Base-by-base conservation (phyloP, 2,888 invertebrate genomes). In the Acrobasis repandana region DNA sequence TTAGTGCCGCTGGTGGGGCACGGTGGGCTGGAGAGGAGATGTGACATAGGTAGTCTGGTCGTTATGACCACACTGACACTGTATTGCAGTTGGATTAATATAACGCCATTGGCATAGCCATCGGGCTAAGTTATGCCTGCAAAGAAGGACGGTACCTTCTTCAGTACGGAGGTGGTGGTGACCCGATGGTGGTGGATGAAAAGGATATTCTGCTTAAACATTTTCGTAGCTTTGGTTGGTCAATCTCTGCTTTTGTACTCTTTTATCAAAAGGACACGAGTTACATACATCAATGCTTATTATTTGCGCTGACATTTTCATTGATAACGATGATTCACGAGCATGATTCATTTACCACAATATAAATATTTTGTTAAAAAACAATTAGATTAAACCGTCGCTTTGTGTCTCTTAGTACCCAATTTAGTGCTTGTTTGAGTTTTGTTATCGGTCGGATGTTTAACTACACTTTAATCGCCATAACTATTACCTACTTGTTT, bases 251-350 rank as follows among this genome's bases (percentile, higher is more conserved):
- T 8, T 28, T 28, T 11, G 11, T 11, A 38, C 36, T 8, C n/a
- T 36, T 10, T 54, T 54, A 54, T 54, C 54, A 16, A 38, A 33
- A 11, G 15, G 38, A 38, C 54, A 38, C 54, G 38, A 20, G 36
- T 20, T 34, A 15, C 43, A 38, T 20, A 54, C 38, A 54, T 54
- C 54, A 54, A 38, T 43, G 18, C 38, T 48, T 63, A 38, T 58
- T 61, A 58, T 60, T 56, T 38, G 59, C 20, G 34, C 48, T 57
- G 36, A 58, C 54, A 61, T 56, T 50, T 54, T 16, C 56, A 59
- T 65, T 43, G 63, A 66, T 63, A 56, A 58, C 47, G 18, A 48
- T 66, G 66, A 64, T 16, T 65, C 63, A 64, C 11, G 18, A 20
- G 3, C 18, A 47, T 65, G 67, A 67, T 10, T 67, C 67, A 65